Percentiles rank a stretch among this genome's conserved stretches.
Conservation (phyloP, 2,888 invertebrate genomes). For the Clitarchus hookeri region DNA sequence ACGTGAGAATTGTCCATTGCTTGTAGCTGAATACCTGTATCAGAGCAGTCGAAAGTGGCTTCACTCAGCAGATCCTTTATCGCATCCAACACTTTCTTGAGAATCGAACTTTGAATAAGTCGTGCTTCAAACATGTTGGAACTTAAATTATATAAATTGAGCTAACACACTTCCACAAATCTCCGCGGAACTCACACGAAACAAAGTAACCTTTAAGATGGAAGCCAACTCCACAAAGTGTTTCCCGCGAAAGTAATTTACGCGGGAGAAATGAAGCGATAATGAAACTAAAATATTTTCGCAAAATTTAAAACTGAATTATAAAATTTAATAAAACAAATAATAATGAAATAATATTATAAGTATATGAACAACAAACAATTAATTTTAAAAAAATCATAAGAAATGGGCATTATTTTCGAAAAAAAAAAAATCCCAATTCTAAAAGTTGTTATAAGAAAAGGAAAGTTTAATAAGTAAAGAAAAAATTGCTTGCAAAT, state of each 20-base stretch:
- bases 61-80: slow-evolving; percentile 97
- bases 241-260: background rate
- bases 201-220: background rate
- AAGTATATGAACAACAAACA: no score
- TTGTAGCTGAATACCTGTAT: slow-evolving; percentile 84
- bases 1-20: slow-evolving; percentile 99
- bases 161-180: no score
- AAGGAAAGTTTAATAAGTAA: no score
- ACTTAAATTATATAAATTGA: background rate
- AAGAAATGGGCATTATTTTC: no score
- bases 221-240: background rate
- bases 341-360: no score
- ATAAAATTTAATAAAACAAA: no score
- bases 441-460: no score
- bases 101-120: slow-evolving; percentile 82
- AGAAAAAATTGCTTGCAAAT: no score
- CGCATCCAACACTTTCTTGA: slow-evolving; percentile 97
- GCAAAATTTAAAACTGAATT: no score
- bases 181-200: background rate
- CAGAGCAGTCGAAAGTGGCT: slow-evolving; percentile 97
- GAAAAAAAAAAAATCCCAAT: no score
- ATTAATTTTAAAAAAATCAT: no score
- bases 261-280: background rate
- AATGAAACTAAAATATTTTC: no score
- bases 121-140: slow-evolving; percentile 97